Conservation (phyloP, 2,888 invertebrate species). For the Drosophila birchii region DNA sequence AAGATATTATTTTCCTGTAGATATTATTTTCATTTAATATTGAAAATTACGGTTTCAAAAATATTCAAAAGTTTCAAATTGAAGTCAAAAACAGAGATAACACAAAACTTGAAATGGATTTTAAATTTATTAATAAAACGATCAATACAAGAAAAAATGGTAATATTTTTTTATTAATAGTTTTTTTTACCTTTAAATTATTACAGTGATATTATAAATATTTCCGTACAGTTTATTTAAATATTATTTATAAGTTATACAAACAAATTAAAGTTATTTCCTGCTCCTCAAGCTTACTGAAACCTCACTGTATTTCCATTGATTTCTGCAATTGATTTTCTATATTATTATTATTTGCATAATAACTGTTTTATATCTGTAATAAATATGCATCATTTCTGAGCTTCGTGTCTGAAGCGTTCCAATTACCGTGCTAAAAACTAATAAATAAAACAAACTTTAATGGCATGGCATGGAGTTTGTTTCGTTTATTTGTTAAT, state of each 20-base stretch:
- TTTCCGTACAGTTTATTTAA: too few species aligned
- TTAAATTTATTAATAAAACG: not conserved
- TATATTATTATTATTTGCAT: not conserved
- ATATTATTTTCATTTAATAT: not conserved
- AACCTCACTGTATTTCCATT: not conserved
- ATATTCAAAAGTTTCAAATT: not conserved
- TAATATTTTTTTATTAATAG: not conserved
- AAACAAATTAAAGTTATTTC: too few species aligned
- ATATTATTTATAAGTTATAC: too few species aligned
- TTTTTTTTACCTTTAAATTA: not conserved
- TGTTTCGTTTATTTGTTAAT: constrained; percentile 19
- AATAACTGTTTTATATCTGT: not conserved
- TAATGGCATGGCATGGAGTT: constrained; percentile 12
- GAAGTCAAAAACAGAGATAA: not conserved
- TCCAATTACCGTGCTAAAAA: not conserved
- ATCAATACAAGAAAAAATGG: not conserved
- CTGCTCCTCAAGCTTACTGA: not conserved
- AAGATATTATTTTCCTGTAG: not conserved
- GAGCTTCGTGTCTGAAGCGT: constrained; percentile 8
- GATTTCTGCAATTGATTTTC: not conserved
- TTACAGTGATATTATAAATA: not conserved
- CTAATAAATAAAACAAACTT: constrained; percentile 36
- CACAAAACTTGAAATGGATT: not conserved
- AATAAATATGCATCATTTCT: not conserved
- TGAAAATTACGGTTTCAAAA: not conserved